phyloP scores from a whole-genome alignment of 2,113 vertebrate species.

The Alectura lathami region DNA sequence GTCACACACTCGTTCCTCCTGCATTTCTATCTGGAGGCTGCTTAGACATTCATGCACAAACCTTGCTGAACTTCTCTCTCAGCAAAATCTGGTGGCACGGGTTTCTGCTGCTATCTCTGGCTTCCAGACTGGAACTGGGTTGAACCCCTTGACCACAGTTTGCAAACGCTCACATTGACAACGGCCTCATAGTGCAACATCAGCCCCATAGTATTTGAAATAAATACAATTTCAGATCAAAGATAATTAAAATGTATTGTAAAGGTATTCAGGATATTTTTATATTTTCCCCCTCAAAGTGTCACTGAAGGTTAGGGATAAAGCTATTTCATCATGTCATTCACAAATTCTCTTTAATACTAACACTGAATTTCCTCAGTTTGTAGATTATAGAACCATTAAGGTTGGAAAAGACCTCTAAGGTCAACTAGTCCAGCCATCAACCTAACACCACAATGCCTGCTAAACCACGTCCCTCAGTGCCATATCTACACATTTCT shows the following conservation, averaged over 20 bases:
- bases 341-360: not conserved
- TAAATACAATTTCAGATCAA: not conserved
- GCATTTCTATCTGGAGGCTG: not conserved
- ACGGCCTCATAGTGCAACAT: not conserved
- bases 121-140: not conserved
- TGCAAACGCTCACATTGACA: not conserved
- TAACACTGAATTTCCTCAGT: not conserved
- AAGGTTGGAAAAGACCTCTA: too few relatives aligned
- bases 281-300: not conserved
- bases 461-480: too few relatives aligned
- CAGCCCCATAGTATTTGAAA: not conserved
- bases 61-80: not conserved
- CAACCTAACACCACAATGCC: too few relatives aligned
- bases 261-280: not conserved
- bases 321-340: not conserved
- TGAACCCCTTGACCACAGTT: not conserved
- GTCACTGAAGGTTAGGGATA: not conserved
- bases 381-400: too few relatives aligned
- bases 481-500: too few relatives aligned
- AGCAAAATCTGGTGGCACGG: not conserved
- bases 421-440: too few relatives aligned
- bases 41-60: not conserved
- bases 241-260: not conserved
- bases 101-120: not conserved
- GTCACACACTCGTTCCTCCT: not conserved